These are phyloP conservation scores for Conus betulinus DNA, from an alignment of 1,140 invertebrate species.

Conservation along the genomic window DNA sequence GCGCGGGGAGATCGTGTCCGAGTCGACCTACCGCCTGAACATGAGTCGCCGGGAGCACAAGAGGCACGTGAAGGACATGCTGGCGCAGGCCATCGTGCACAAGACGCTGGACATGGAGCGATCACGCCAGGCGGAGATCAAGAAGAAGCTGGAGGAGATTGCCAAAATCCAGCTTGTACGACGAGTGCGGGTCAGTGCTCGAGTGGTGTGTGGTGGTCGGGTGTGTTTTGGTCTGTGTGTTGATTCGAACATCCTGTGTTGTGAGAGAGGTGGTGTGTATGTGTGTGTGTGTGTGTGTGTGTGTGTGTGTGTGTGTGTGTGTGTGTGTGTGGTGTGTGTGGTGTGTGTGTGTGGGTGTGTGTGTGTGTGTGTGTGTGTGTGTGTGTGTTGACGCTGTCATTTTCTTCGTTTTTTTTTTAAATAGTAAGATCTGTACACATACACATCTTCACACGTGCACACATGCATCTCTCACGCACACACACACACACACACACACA, in stretches of 20 bases:
- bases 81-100: constrained; percentile 74
- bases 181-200: constrained; percentile 66
- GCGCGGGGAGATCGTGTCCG: constrained; percentile 69
- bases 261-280: not conserved
- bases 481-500: no score
- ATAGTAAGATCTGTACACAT: no score
- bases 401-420: no score
- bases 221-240: no score
- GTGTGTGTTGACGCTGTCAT: no score
- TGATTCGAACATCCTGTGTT: not conserved
- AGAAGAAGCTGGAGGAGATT: constrained; percentile 72
- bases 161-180: constrained; percentile 73
- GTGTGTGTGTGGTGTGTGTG: no score
- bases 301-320: no score
- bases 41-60: constrained; percentile 73
- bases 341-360: no score
- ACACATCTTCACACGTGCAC: no score
- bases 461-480: no score
- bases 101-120: constrained; percentile 74
- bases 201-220: not conserved
- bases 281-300: not conserved
- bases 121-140: constrained; percentile 69
- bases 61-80: constrained; percentile 72
- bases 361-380: no score
- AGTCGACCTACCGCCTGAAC: constrained; percentile 72